Base-by-base conservation (phyloP, 2,113 vertebrate genomes). In the Antigone vipio region DNA sequence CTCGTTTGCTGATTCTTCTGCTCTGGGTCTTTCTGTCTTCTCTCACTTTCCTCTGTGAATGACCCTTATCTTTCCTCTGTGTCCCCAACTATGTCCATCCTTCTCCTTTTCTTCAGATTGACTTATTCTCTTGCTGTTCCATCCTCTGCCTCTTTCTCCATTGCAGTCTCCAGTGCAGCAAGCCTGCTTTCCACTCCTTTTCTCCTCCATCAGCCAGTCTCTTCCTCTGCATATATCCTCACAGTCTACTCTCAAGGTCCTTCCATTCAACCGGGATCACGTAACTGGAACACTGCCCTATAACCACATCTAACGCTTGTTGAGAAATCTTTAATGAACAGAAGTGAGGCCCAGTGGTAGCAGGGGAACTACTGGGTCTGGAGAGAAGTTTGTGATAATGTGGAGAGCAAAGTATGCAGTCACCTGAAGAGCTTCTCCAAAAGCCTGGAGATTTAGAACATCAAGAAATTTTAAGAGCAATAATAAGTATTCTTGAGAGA, bases 401-500 rank as follows among this genome's bases (percentile, higher is more conserved):
- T 64, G 55, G 80, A 95, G 40, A 84, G 50, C 38, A 69, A 89
- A 72, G 35, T 63, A 47, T 18, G 64, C 45, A 84, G 71, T 73
- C 79, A 80, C 40, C 52, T 73, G 34, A 92, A 83, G n/a, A 76
- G 72, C 42, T 89, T 88, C 23, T 92, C 56, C 50, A 53, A 97
- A 96, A 95, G 34, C 15, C 63, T 88, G 64, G 60, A 94, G 30
- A 89, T 88, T 79, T 83, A 81, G 94, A 84, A 91, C 85, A 94
- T 55, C 50, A 47, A 35, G 60, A 92, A 87, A 7, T 92, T 97
- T 97, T 82, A 97, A 93, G 66, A 68, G 34, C 59, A 69, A 71
- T 62, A 95, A 92, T 79, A 97, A 96, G 90, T 81, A 94, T 84
- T 71, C 47, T 63, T 94, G 50, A 87, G 63, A 85, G 60, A 97